Evolutionary conservation across 2,888 invertebrate genomes (phyloP), one percentile per base, ranked within the genome.

Genomic region (Netelia virgata): DNA sequence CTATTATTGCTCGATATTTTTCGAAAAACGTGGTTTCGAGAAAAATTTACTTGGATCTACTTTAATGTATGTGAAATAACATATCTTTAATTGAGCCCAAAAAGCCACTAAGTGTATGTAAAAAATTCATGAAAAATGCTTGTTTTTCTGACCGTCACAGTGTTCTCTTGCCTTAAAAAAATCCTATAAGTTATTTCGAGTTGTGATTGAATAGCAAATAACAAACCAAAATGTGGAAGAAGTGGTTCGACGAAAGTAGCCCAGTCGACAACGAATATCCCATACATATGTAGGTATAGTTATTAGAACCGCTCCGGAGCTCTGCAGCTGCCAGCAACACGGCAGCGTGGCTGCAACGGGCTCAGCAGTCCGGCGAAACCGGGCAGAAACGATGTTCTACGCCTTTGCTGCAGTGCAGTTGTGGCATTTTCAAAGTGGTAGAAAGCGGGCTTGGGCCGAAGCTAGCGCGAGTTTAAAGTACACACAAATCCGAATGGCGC

Each of bases 371-470:
- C 47, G 75, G 64, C 75, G 16, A 70, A 43, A 70, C 36, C 66
- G 73, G n/a, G 36, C 53, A 47, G n/a, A 69, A 66, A 59, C 82
- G 59, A 76, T 70, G 64, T 57, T 82, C 64, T 78, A 72, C 79
- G 79, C 81, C 83, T 85, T 85, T 87, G 82, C 81, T 87, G 87
- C 87, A 87, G 82, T 87, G 87, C 87, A 87, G 87, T 86, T 85
- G 79, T 84, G 81, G 84, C 84, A 86, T 87, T 86, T 85, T 81
- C 86, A 82, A 78, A 86, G 87, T 81, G 83, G 78, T 82, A 72
- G 77, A 84, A 78, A 78, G 76, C 84, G 47, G 69, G 77, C 81
- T 74, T 50, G 84, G 69, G 69, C 84, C 75, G 73, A 63, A 77
- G 73, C 16, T 76, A 61, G 66, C 57, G 72, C 79, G 79, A 63